Percentiles rank a stretch among this genome's conserved stretches.
phyloP scores from a whole-genome alignment of 2,113 vertebrate species.

The Marcusenius ussheri region DNA sequence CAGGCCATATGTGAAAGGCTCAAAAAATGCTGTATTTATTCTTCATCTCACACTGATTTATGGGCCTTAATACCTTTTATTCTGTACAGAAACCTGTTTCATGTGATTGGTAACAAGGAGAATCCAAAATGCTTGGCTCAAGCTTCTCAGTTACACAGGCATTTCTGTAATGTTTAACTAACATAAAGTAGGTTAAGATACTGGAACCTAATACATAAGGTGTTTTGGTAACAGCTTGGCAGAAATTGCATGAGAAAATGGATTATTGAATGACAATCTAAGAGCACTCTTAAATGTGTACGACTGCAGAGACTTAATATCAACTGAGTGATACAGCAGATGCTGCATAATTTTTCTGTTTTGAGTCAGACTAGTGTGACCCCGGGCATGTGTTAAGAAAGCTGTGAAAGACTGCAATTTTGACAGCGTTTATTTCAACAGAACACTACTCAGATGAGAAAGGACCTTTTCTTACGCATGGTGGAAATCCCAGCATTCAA shows the following conservation, averaged over 20 bases:
- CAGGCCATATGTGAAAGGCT: not conserved
- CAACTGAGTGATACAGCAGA: conserved; percentile 28
- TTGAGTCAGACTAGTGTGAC: conserved; percentile 7
- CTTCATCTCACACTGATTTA: not conserved
- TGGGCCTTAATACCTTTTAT: not conserved
- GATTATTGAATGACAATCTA: conserved; percentile 59
- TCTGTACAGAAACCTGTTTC: not conserved
- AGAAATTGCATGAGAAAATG: conserved; percentile 57
- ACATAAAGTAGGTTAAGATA: conserved; percentile 49
- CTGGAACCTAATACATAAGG: conserved; percentile 40
- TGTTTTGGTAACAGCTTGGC: conserved; percentile 51
- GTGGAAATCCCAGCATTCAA: not conserved
- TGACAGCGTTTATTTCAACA: conserved; percentile 11
- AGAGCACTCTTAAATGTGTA: conserved; percentile 41
- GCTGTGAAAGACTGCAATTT: not conserved
- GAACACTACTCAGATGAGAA: not conserved
- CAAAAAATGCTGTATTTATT: not conserved
- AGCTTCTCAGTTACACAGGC: conserved; percentile 57
- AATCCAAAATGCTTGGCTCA: conserved; percentile 55
- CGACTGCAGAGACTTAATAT: conserved; percentile 28
- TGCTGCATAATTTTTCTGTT: conserved; percentile 26
- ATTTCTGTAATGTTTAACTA: conserved; percentile 48
- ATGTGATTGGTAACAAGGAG: conserved; percentile 8
- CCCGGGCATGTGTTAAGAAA: not conserved
- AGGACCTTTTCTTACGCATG: not conserved